Base-by-base conservation (phyloP, 2,113 vertebrate genomes). In the Eudyptes chrysolophus region DNA sequence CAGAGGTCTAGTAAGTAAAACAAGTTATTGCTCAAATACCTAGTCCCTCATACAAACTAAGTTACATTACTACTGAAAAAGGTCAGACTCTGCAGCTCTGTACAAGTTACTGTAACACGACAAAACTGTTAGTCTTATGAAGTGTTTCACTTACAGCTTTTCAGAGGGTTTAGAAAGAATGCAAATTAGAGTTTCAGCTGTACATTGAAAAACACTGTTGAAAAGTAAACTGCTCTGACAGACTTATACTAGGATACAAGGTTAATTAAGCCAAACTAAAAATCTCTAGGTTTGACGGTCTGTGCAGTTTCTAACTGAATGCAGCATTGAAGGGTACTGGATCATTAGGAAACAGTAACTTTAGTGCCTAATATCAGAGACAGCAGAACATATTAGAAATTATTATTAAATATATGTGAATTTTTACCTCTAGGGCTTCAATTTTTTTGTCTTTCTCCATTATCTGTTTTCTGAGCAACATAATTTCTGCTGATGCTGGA, bases 401-500 rank as follows among this genome's bases (percentile, higher is more conserved):
- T 40, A 36, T 16, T 78, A 52, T 74, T 70, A 94, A 68, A 76
- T 16, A 84, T 3, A 54, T 13, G 2, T 25, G 54, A 90, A 51
- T 8, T 75, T 90, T 98, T 98, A 99, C 99, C 98, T 99, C 99
- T 81, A 99, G 96, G 83, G 84, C 97, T 93, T 98, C 97, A 80
- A 99, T 99, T 97, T 97, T 99, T 97, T 99, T 99, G 42, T 99
- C 99, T 86, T 99, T 99, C 49, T 99, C 99, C 9, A 92, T 66
- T 58, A 99, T 87, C 95, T 99, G 99, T 95, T 98, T 99, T 97
- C 98, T 99, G 76, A 99, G 98, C 46, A 97, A 96, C 97, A 99
- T 99, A 94, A 99, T 99, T 98, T 99, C 99, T 96, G 99, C 99
- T 38, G 99, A 99, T 92, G 99, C 99, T 87, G 99, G 99, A 96